Evolutionary conservation across 2,888 invertebrate species (phyloP), one percentile per base, ranked within the genome.

Genomic region (Diadegma fenestrale): DNA sequence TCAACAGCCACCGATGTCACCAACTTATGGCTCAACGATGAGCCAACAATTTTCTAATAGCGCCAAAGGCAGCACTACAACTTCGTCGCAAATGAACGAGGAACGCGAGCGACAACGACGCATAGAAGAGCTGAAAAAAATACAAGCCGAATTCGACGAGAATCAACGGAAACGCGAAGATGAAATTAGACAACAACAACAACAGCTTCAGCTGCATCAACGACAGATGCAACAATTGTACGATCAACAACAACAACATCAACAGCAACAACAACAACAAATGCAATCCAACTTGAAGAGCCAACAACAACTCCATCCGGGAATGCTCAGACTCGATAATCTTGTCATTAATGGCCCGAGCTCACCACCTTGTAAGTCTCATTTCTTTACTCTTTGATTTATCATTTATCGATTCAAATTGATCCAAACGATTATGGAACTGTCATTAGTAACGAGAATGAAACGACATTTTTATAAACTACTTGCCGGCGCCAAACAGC

Each of bases 41-140:
- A 41, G 87, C 19, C 90, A 90, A 75, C 89, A 92, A 45, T 82
- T 92, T 41, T 88, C 86, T 26, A 87, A 89, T 82, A 89, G 86
- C 88, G 91, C 91, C 48, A 93, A 92, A 51, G 58, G 84, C 7
- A 87, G 82, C 30, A 82, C 89, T 26, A 82, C 89, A 2, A 14
- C 43, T 22, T 72, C 85, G 17, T 82, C 89, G 30, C 92, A 92
- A 43, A 85, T 88, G 7, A 93, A 91, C 63, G 95, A 94, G 80
- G 94, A 94, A 17, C 92, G 93, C 75, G 95, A 94, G 88, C 92
- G 94, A 87, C 93, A 94, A 61, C 93, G 94, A 68, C 94, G 95
- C 88, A 94, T 95, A 41, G 95, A 96, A 66, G 96, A 95, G 76
- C 93, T 95, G 73, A 94, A 95, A 80, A 93, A 94, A 73, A 95